Percentiles rank a stretch among this genome's conserved stretches.
phyloP scores from a whole-genome alignment of 1,140 invertebrate species.

The Epicauta chinensis region DNA sequence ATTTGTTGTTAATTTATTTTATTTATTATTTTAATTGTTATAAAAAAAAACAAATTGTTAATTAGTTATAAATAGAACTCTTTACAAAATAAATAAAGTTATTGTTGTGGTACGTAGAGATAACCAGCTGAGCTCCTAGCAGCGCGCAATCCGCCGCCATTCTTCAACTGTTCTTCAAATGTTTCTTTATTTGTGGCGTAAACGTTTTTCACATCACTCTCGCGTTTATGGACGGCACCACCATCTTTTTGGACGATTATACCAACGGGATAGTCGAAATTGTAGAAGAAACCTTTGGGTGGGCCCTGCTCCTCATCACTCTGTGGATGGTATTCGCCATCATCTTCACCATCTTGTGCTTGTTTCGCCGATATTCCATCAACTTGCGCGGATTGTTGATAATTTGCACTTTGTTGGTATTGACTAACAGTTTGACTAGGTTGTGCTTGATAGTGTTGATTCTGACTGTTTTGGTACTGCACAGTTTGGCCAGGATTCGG shows the following conservation, averaged over 20 bases:
- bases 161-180: slow-evolving; percentile 33
- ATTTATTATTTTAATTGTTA: slow-evolving; percentile 5
- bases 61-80: background rate
- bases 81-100: slow-evolving; percentile 4
- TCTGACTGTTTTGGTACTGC: slow-evolving; percentile 6
- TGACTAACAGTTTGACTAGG: background rate
- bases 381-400: too few relatives aligned
- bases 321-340: slow-evolving; percentile 24
- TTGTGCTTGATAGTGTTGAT: background rate
- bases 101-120: background rate
- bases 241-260: slow-evolving; percentile 48
- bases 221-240: slow-evolving; percentile 27
- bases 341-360: slow-evolving; percentile 21
- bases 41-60: slow-evolving; percentile 6
- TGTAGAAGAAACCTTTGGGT: slow-evolving; percentile 61
- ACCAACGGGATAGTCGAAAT: slow-evolving; percentile 57
- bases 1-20: slow-evolving; percentile 23
- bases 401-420: slow-evolving; percentile 4
- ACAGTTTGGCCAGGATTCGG: slow-evolving; percentile 6
- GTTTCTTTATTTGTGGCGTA: slow-evolving; percentile 42
- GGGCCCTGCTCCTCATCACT: slow-evolving; percentile 47
- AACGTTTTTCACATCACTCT: slow-evolving; percentile 25
- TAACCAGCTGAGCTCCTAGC: slow-evolving; percentile 6
- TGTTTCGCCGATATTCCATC: background rate
- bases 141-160: too few relatives aligned